These are phyloP conservation scores for Sisyra nigra DNA, from an alignment of 2,888 invertebrate genomes.

Conservation along the genomic window DNA sequence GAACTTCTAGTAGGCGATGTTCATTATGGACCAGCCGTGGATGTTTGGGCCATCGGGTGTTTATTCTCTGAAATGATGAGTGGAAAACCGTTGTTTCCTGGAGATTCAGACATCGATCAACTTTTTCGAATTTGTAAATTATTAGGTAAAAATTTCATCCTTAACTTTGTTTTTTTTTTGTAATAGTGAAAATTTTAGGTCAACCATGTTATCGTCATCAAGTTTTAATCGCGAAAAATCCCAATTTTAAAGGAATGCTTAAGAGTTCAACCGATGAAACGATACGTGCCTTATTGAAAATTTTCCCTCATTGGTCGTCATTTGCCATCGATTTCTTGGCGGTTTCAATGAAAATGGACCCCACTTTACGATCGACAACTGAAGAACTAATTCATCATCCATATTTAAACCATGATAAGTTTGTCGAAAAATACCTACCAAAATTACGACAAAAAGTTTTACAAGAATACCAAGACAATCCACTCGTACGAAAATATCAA, in stretches of 20 bases:
- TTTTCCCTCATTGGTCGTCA: conserved; percentile 28
- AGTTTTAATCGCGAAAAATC: conserved; percentile 27
- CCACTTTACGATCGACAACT: conserved; percentile 42
- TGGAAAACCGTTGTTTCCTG: conserved; percentile 74
- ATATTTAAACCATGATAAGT: conserved; percentile 49
- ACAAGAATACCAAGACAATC: conserved; percentile 40
- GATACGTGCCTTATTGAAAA: conserved; percentile 20
- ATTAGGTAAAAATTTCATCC: conserved; percentile 38
- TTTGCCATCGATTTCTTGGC: conserved; percentile 29
- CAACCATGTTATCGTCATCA: conserved; percentile 30
- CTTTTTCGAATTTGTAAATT: conserved; percentile 64
- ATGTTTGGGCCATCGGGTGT: conserved; percentile 80
- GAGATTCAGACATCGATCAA: conserved; percentile 82
- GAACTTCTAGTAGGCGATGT: conserved; percentile 72
- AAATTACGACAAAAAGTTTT: conserved; percentile 45
- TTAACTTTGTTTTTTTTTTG: background rate
- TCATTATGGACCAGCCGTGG: conserved; percentile 55
- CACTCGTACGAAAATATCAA: conserved; percentile 27
- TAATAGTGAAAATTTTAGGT: conserved; percentile 18
- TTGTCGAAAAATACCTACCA: conserved; percentile 46
- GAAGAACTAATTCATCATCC: conserved; percentile 44
- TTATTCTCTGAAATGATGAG: conserved; percentile 73
- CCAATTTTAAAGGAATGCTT: conserved; percentile 27
- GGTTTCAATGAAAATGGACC: conserved; percentile 43
- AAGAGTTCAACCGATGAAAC: conserved; percentile 19